Conservation (phyloP, 1,140 invertebrate genomes). For the Drosophila paulistorum region DNA sequence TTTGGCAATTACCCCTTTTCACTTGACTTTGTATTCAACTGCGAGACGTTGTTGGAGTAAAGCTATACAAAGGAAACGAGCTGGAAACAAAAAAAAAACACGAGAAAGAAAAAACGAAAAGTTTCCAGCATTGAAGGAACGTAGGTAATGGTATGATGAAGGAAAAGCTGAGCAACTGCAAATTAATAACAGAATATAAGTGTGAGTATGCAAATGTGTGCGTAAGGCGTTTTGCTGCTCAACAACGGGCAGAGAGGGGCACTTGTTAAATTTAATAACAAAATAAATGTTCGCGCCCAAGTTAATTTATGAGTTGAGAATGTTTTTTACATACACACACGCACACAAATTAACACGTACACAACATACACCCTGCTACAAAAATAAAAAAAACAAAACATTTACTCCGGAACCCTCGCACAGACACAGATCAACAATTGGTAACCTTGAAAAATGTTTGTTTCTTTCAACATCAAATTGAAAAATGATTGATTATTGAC, state of each 20-base stretch:
- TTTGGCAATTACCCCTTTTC: constrained; percentile 56
- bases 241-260: neutral
- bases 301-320: constrained; percentile 74
- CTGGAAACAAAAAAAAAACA: constrained; percentile 15
- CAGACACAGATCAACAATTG: neutral
- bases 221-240: neutral
- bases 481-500: no score
- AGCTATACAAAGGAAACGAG: neutral
- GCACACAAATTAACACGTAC: constrained; percentile 6
- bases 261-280: constrained; percentile 69
- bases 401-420: neutral
- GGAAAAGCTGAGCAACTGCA: constrained; percentile 45
- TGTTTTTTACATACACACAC: constrained; percentile 34
- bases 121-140: no score
- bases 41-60: constrained; percentile 58
- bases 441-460: neutral
- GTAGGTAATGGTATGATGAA: constrained; percentile 2
- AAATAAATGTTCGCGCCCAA: constrained; percentile 74
- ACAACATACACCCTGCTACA: neutral
- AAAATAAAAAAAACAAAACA: neutral
- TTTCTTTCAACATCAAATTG: no score
- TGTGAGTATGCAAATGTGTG: constrained; percentile 34
- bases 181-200: constrained; percentile 61
- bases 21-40: constrained; percentile 72
- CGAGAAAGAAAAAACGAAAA: constrained; percentile 26